Percentiles rank a stretch among this genome's conserved stretches.
phyloP scores from a whole-genome alignment of 1,140 invertebrate genomes.

The Schmidtea mediterranea region DNA sequence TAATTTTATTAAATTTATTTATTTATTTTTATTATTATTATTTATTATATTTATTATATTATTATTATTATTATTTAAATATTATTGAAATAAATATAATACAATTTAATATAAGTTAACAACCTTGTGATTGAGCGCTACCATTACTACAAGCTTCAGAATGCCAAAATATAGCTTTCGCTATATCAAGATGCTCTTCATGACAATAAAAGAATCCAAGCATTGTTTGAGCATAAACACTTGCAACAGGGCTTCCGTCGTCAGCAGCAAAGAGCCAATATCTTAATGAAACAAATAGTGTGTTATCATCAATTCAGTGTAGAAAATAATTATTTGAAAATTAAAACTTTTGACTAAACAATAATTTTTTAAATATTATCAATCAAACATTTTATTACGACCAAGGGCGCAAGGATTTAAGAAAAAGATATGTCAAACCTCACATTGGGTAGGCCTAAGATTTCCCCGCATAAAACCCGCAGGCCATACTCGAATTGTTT shows the following conservation, averaged over 20 bases:
- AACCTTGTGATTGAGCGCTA: constrained; percentile 26
- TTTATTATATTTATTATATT: no score
- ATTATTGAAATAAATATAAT: no score
- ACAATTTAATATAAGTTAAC: no score
- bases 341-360: neutral
- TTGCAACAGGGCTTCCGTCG: constrained; percentile 21
- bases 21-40: no score
- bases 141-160: constrained; percentile 26
- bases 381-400: no score
- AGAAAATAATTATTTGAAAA: neutral
- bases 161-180: constrained; percentile 26
- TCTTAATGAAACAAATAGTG: constrained; percentile 9
- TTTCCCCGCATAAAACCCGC: no score
- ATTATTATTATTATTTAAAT: no score
- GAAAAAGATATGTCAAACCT: no score
- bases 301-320: neutral
- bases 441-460: no score
- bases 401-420: no score
- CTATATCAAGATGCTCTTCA: constrained; percentile 14
- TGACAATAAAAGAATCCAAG: constrained; percentile 25
- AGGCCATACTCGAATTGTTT: no score
- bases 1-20: no score
- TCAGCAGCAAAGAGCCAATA: constrained; percentile 24
- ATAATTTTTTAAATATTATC: neutral
- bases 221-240: constrained; percentile 19